Base-by-base conservation (phyloP, 2,888 invertebrate species). In the Micoletzkya japonica region DNA sequence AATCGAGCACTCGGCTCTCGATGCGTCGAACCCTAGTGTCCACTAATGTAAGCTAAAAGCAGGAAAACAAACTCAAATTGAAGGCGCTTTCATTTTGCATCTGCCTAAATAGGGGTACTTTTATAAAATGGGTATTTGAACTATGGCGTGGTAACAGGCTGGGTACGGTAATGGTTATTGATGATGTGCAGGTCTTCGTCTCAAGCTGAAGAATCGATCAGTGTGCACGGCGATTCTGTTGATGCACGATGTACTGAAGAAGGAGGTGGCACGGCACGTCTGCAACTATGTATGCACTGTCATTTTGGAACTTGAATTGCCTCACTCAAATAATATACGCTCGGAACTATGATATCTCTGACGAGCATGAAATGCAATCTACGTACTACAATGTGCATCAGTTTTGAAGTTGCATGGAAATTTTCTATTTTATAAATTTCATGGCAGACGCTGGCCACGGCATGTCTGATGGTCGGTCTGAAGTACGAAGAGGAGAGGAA, bases 241-340 rank as follows among this genome's bases (percentile, higher is more conserved):
- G 17, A 60, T 74, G 66, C 54, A 74, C 64, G 39, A 61, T 28
- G 26, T 74, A 30, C 54, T 50, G 32, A 57, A 73, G 39, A 69
- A 39, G 44, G 44, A 37, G 1, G 28, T 74, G 6, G 49, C 70
- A 39, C 56, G 70, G n/a, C 36, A 58, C 14, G 28, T 71, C 54
- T 74, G 74, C 37, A 71, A 74, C 67, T 73, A 71, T 58, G 74
- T 74, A 50, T 60, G 71, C 63, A n/a, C n/a, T n/a, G n/a, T n/a
- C n/a, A n/a, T n/a, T n/a, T n/a, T n/a, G n/a, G n/a, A n/a, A n/a
- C n/a, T n/a, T n/a, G n/a, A n/a, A n/a, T n/a, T n/a, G n/a, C n/a
- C n/a, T n/a, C n/a, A n/a, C n/a, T n/a, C n/a, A n/a, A n/a, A n/a
- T n/a, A n/a, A n/a, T n/a, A n/a, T n/a, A n/a, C n/a, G n/a, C n/a